phyloP scores from a whole-genome alignment of 1,140 invertebrate species.

The Aplysia californica region DNA sequence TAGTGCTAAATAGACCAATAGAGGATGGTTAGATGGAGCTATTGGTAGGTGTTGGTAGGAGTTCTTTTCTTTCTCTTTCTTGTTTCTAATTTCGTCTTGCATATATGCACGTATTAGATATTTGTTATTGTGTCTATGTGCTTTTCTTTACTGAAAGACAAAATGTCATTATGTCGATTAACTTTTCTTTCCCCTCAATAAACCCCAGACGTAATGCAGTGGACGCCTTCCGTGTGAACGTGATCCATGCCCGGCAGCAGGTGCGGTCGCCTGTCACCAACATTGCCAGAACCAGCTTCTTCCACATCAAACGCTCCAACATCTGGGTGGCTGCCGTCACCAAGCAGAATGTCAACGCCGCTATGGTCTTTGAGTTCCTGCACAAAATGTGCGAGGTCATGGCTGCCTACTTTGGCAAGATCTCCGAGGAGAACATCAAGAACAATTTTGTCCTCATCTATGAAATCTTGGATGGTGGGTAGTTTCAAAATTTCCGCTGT shows the following conservation, averaged over 20 bases:
- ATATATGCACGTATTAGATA: not conserved
- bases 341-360: constrained; percentile 99
- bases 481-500: not conserved
- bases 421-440: constrained; percentile 99
- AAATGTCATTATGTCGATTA: no score
- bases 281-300: constrained; percentile 98
- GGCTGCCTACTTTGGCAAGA: constrained; percentile 99
- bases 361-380: constrained; percentile 99
- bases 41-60: no score
- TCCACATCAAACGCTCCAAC: constrained; percentile 97
- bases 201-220: constrained; percentile 95
- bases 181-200: no score
- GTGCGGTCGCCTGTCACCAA: constrained; percentile 99
- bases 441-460: constrained; percentile 99
- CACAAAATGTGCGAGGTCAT: constrained; percentile 99
- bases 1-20: no score
- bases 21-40: no score
- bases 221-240: constrained; percentile 99
- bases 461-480: constrained; percentile 93
- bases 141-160: no score
- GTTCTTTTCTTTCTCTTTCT: not conserved
- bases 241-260: constrained; percentile 99
- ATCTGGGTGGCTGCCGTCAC: constrained; percentile 99
- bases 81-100: not conserved
- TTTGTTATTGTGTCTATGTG: no score